These are phyloP conservation scores for Apogon talboti DNA, from an alignment of 2,797 vertebrate genomes.

Conservation along the genomic window DNA sequence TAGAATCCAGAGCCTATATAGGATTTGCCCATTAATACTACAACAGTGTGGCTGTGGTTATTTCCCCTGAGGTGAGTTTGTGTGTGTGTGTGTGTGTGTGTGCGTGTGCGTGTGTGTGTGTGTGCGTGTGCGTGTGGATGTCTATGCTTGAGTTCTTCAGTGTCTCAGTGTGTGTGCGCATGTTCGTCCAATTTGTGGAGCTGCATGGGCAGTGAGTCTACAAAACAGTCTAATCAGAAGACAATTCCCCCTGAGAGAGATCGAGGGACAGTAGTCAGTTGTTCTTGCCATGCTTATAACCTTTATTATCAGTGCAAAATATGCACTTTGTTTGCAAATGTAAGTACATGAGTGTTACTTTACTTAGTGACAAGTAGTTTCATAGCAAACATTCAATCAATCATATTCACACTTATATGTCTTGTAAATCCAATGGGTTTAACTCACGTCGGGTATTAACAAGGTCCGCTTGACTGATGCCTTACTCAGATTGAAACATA, in stretches of 20 bases:
- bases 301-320: slow-evolving; percentile 4
- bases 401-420: background rate
- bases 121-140: slow-evolving; percentile 8
- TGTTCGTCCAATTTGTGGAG: slow-evolving; percentile 48
- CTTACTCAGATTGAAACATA: background rate
- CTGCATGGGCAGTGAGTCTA: slow-evolving; percentile 40
- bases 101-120: slow-evolving; percentile 1
- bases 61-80: slow-evolving; percentile 41
- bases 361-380: no score
- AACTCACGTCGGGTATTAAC: background rate
- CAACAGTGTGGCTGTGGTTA: slow-evolving; percentile 46
- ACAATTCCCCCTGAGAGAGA: slow-evolving; percentile 49
- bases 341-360: slow-evolving; percentile 5
- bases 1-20: slow-evolving; percentile 24
- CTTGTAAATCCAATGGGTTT: background rate
- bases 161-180: slow-evolving; percentile 9
- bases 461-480: slow-evolving; percentile 6
- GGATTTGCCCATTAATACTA: slow-evolving; percentile 52
- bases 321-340: slow-evolving; percentile 6
- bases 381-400: no score
- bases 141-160: background rate
- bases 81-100: slow-evolving; percentile 3
- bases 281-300: slow-evolving; percentile 27
- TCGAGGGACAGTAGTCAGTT: slow-evolving; percentile 29
- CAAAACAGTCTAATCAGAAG: slow-evolving; percentile 59